Percentiles rank a stretch among this genome's conserved stretches.
phyloP scores from a whole-genome alignment of 2,797 vertebrate genomes.

The Tolypeutes matacus region DNA sequence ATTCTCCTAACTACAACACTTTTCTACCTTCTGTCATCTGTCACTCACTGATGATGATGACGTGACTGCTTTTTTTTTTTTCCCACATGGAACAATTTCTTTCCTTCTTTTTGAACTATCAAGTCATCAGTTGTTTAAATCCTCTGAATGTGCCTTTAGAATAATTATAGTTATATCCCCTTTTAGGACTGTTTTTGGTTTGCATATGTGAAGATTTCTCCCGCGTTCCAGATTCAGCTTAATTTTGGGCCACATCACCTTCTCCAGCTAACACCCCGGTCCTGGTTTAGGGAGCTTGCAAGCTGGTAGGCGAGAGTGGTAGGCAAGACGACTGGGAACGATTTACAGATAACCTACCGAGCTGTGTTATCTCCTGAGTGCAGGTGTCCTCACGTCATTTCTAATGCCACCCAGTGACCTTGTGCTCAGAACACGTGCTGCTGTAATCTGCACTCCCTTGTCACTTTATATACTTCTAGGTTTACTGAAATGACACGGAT shows the following conservation, averaged over 20 bases:
- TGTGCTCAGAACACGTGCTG: slow-evolving; percentile 41
- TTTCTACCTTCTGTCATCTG: slow-evolving; percentile 40
- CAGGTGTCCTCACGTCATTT: slow-evolving; percentile 16
- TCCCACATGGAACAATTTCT: background rate
- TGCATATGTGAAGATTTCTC: background rate
- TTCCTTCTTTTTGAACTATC: slow-evolving; percentile 31
- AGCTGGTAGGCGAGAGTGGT: background rate
- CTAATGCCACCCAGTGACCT: slow-evolving; percentile 70
- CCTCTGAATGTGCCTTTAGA: background rate
- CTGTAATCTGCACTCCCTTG: slow-evolving; percentile 68
- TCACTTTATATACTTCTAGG: slow-evolving; percentile 57
- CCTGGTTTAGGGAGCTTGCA: slow-evolving; percentile 34
- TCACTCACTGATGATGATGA: slow-evolving; percentile 23
- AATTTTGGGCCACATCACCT: background rate
- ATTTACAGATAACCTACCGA: slow-evolving; percentile 58
- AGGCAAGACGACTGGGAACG: background rate
- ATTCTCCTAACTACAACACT: background rate
- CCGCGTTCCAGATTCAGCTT: slow-evolving; percentile 46
- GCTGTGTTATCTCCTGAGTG: slow-evolving; percentile 54
- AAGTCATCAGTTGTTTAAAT: slow-evolving; percentile 36
- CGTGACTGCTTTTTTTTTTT: slow-evolving; percentile 15
- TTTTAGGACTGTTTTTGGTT: slow-evolving; percentile 41
- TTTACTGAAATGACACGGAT: background rate
- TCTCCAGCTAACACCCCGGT: background rate
- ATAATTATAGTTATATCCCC: background rate